These are phyloP conservation scores for Novumbra hubbsi DNA, from an alignment of 2,797 vertebrate species.

Conservation along the genomic window DNA sequence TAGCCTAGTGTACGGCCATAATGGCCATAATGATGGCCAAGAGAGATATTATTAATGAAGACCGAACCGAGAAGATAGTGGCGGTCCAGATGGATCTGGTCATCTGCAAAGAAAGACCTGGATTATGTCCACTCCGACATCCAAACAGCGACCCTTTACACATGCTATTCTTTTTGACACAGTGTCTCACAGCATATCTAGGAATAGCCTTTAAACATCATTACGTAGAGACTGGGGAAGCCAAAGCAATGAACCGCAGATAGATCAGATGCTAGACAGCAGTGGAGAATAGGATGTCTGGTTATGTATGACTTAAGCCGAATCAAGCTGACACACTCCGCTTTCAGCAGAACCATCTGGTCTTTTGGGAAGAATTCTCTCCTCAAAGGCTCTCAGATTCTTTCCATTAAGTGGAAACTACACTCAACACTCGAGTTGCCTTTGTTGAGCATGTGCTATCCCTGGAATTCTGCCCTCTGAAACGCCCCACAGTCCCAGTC, in stretches of 20 bases:
- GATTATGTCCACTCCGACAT: not conserved
- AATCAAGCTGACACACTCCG: constrained; percentile 51
- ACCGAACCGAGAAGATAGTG: not conserved
- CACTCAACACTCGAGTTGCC: constrained; percentile 64
- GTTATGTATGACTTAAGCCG: constrained; percentile 56
- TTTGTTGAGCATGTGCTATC: constrained; percentile 58
- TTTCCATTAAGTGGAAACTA: constrained; percentile 67
- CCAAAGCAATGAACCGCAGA: constrained; percentile 28
- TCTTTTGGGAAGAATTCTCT: constrained; percentile 56
- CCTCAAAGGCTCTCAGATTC: constrained; percentile 54
- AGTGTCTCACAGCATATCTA: not conserved
- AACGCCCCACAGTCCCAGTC: constrained; percentile 63
- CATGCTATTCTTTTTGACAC: not conserved
- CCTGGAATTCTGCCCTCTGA: constrained; percentile 63
- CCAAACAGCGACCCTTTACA: not conserved
- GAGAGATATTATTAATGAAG: not conserved
- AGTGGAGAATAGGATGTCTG: constrained; percentile 39
- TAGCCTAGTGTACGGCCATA: constrained; percentile 19
- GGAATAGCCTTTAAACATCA: not conserved
- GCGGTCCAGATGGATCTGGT: not conserved
- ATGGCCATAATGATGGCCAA: constrained; percentile 1
- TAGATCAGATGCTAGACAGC: constrained; percentile 29
- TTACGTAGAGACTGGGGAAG: constrained; percentile 3
- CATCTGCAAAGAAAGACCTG: not conserved
- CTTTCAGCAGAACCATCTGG: constrained; percentile 66